Conservation (phyloP, 2,113 vertebrate genomes). For the Neolamprologus brichardi region DNA sequence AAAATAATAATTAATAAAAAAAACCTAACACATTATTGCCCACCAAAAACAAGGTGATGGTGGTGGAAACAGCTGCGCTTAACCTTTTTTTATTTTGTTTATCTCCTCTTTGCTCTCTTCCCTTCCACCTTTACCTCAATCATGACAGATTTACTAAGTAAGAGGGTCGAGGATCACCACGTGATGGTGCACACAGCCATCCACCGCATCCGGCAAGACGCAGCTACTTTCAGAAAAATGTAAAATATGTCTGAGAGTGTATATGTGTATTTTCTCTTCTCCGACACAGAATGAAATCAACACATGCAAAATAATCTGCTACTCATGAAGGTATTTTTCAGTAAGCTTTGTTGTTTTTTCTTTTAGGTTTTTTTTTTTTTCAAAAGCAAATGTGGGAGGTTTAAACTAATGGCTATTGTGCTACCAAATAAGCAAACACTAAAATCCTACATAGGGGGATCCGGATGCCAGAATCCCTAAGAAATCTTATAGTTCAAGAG, state of each 20-base stretch:
- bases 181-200: constrained; percentile 58
- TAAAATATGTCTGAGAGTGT: constrained; percentile 38
- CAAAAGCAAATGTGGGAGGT: constrained; percentile 65
- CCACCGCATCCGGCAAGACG: constrained; percentile 14
- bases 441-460: constrained; percentile 72
- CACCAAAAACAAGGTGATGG: background rate
- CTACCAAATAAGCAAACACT: constrained; percentile 75
- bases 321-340: constrained; percentile 58
- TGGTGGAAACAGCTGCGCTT: background rate
- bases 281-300: constrained; percentile 53
- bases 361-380: constrained; percentile 42
- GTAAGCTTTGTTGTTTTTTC: constrained; percentile 61
- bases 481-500: constrained; percentile 71
- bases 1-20: background rate
- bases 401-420: constrained; percentile 72
- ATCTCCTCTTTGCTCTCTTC: constrained; percentile 39
- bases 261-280: constrained; percentile 54
- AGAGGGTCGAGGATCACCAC: constrained; percentile 54
- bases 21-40: background rate
- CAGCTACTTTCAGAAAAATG: constrained; percentile 32
- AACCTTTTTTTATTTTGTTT: constrained; percentile 22
- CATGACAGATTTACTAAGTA: constrained; percentile 48
- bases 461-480: constrained; percentile 70
- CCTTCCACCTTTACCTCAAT: constrained; percentile 15
- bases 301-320: constrained; percentile 75